phyloP scores from a whole-genome alignment of 92 coral and sea anemone genomes.

The Umimayanthus kanabou region DNA sequence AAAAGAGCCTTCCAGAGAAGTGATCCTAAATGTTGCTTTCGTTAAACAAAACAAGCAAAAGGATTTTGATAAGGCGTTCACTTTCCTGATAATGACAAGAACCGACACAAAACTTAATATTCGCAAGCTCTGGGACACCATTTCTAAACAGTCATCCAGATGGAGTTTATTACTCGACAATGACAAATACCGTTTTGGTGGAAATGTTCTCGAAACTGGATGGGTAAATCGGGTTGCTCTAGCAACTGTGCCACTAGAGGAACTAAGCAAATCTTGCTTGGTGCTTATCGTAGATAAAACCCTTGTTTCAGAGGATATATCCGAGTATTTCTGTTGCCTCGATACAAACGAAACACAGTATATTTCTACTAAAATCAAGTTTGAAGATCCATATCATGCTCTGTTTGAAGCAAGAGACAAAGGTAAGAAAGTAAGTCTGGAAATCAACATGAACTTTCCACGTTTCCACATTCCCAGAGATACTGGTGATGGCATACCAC shows the following conservation, averaged over 20 bases:
- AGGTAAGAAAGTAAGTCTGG: background rate
- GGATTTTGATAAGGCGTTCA: background rate
- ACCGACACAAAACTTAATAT: background rate
- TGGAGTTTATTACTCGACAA: background rate
- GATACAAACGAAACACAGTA: background rate
- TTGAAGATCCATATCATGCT: constrained; percentile 3
- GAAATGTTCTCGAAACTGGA: background rate
- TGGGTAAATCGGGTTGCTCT: background rate
- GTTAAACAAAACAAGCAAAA: background rate
- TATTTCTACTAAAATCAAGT: background rate
- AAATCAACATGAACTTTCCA: background rate
- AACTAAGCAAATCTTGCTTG: background rate
- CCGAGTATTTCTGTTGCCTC: background rate
- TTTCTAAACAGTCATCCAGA: background rate
- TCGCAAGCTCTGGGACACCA: background rate
- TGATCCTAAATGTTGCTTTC: background rate
- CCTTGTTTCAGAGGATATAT: background rate
- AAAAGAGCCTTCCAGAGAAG: background rate
- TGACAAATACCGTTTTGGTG: background rate
- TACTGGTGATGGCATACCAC: background rate
- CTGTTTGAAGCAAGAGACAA: background rate
- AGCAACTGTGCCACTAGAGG: background rate
- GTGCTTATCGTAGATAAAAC: background rate
- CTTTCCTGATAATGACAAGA: background rate
- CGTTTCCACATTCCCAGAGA: background rate